These are phyloP conservation scores for Tetramorium simillimum DNA, from an alignment of 1,140 invertebrate species.

Conservation along the genomic window DNA sequence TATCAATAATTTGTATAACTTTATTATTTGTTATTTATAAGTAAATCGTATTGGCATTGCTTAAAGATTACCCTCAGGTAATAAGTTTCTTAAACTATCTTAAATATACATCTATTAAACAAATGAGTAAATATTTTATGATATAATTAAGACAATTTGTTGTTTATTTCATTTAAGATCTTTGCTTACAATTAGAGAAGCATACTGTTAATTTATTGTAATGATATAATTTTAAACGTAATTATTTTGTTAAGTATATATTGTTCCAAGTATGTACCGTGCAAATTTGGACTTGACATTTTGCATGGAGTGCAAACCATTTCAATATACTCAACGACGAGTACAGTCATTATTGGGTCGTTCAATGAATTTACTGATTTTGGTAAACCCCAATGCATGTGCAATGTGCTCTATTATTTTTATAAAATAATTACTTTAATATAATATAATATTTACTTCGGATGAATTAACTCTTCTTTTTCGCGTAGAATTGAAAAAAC, in stretches of 20 bases:
- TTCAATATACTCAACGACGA: not conserved
- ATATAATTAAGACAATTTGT: not conserved
- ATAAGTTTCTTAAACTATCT: not conserved
- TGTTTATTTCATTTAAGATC: not conserved
- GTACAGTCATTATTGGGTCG: not conserved
- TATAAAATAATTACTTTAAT: not conserved
- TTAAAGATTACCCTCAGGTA: not conserved
- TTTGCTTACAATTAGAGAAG: not conserved
- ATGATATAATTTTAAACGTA: slow-evolving; percentile 5
- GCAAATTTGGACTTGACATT: slow-evolving; percentile 7
- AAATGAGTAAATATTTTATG: not conserved
- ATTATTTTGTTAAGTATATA: not conserved
- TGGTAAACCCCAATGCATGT: not conserved
- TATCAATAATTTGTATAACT: not conserved
- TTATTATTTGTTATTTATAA: not conserved
- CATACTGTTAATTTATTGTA: not conserved
- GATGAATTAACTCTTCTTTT: no score
- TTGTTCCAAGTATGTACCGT: not conserved
- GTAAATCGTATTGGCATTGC: not conserved
- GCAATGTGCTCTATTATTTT: not conserved
- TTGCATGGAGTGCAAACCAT: not conserved
- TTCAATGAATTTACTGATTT: slow-evolving; percentile 14
- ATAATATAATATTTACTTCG: not conserved
- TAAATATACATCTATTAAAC: no score
- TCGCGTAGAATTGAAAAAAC: not conserved